Evolutionary conservation across 2,113 vertebrate species (phyloP), one percentile per base, ranked within the genome.

Genomic region (Microtus richardsoni): DNA sequence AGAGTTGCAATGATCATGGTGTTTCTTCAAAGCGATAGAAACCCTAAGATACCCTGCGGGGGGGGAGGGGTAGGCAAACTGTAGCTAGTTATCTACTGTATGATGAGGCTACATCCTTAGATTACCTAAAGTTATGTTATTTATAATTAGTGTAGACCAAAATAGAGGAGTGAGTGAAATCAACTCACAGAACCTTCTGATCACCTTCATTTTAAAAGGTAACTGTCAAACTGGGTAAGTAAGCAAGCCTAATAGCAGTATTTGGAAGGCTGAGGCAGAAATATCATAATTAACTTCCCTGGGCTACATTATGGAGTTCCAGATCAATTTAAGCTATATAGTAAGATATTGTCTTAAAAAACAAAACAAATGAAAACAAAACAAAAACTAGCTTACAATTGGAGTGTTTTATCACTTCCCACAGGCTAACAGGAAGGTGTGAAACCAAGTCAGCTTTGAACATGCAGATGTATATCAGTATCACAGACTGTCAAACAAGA

Each of bases 181-280:
- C 79, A 70, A 36, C 7, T 3, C 13, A n/a, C 12, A 95, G 12
- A 95, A 75, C 44, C 84, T 90, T n/a, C 62, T 84, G n/a, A 44
- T 52, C 79, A 84, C 30, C 47, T 78, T 95, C 10, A 64, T 83
- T 30, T 86, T 79, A 87, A 75, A 85, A 95, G 68, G 82, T 54
- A 68, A 73, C 36, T 24, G 83, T 41, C 21, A 28, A 54, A 36
- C 14, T 39, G 13, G 49, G 52, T 33, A 49, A 41, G 13, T 9
- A 10, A n/a, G 13, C 80, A 62, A 62, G 80, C 58, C 10, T 17
- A 58, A 8, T 24, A 49, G 36, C 26, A 41, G 24, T 49, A 73
- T 39, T 21, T 58, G 49, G 66, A n/a, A 88, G 8, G 36, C 36
- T 12, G 14, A 41, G 36, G 36, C 21, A 71, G n/a, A 30, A 39